A percentile compares a stretch with the other conserved stretches of the same genome.
These are phyloP conservation scores for Tenrec ecaudatus DNA, from an alignment of 2,113 vertebrate genomes.

Conservation along the genomic window DNA sequence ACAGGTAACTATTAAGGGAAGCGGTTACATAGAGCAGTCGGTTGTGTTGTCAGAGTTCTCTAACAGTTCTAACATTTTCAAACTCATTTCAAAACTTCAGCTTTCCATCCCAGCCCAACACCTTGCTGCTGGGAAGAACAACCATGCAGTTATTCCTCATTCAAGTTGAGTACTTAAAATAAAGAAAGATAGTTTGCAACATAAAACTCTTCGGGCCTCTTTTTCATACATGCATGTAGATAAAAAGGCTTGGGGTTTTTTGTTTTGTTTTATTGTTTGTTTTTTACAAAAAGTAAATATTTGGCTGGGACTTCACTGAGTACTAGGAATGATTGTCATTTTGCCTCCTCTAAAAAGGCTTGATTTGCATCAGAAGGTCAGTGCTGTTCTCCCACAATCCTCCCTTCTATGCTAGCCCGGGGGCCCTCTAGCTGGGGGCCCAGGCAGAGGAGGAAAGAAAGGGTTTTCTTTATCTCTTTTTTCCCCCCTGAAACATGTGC, in stretches of 20 bases:
- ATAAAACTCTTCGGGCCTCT: slow-evolving; percentile 38
- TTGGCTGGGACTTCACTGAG: slow-evolving; percentile 63
- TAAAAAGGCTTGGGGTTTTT: slow-evolving; percentile 38
- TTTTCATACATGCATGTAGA: slow-evolving; percentile 39
- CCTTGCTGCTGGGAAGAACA: slow-evolving; percentile 53
- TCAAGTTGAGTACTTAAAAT: slow-evolving; percentile 54
- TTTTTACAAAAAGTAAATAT: slow-evolving; percentile 80
- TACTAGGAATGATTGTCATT: slow-evolving; percentile 75
- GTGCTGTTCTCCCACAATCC: slow-evolving; percentile 24
- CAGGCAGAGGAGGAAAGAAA: not conserved
- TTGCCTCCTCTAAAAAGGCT: slow-evolving; percentile 72
- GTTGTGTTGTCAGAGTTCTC: slow-evolving; percentile 76
- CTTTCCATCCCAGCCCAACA: slow-evolving; percentile 63
- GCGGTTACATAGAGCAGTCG: slow-evolving; percentile 65
- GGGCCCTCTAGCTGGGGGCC: slow-evolving; percentile 15
- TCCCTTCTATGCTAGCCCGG: not conserved
- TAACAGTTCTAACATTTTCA: slow-evolving; percentile 59
- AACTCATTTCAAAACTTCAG: slow-evolving; percentile 77
- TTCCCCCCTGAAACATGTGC: slow-evolving; percentile 28
- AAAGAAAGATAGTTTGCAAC: slow-evolving; percentile 34
- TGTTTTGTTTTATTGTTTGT: too few relatives aligned
- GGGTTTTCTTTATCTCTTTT: slow-evolving; percentile 55
- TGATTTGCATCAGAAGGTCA: slow-evolving; percentile 79
- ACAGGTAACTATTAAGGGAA: slow-evolving; percentile 82
- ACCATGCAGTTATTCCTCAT: slow-evolving; percentile 50